Base-by-base conservation (phyloP, 2,113 vertebrate species). In the Cololabis saira region DNA sequence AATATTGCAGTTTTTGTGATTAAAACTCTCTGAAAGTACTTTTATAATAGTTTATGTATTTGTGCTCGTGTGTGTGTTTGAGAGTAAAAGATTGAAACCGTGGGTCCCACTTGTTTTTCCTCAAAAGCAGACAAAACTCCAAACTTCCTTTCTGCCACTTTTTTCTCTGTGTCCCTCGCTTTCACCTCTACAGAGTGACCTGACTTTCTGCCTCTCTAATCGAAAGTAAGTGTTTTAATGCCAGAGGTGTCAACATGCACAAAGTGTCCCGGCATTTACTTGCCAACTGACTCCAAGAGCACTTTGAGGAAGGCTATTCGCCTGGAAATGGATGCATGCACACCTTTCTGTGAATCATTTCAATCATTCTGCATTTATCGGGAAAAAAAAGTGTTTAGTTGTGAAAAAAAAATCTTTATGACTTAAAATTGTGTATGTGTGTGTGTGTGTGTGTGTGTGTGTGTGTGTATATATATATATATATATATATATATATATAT, bases 231-330 rank as follows among this genome's bases (percentile, higher is more conserved):
- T 89, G 78, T 79, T 76, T 74, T 66, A 65, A 82, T 81, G 74
- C 69, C 80, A 81, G 71, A 63, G 72, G 80, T 89, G 72, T 89
- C 77, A 77, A 83, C 79, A 72, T 52, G 70, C 67, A 72, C 73
- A 59, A 65, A 76, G 75, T 80, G 77, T 83, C 66, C 63, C 24
- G 16, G 60, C 67, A 78, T 80, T 86, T 78, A 80, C 61, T 74
- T 71, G 57, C 43, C 81, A 81, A 76, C 75, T 82, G 70, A 77
- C 80, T 83, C 59, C 16, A 13, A 67, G 57, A 53, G 54, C 56
- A 48, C 27, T 58, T 53, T 43, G 61, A 59, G 65, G 48, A 55
- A 55, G 30, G 55, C 54, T 73, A 19, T 44, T 18, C 50, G 52
- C 44, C 45, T 44, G 48, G 62, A 21, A 47, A 45, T 61, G 47